Evolutionary conservation across 2,797 vertebrate species (phyloP), one percentile per base, ranked within the genome.

Genomic region (Hippoglossus hippoglossus): DNA sequence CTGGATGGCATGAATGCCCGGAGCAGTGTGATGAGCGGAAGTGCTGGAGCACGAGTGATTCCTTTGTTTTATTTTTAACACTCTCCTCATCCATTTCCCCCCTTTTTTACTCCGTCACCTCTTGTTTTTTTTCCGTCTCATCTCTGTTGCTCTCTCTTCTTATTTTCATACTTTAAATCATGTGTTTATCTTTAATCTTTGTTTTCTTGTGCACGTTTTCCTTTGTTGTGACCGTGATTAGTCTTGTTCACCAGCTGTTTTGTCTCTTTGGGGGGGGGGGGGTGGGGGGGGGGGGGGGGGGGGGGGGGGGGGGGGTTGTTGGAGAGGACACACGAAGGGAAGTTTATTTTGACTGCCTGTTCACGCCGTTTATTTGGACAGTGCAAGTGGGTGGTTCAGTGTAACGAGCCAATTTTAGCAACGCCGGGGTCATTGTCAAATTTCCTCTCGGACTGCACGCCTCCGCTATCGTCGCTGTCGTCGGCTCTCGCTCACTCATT

Each of bases 61-160:
- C 81, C 82, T 93, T 93, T 92, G 90, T 94, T 92, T 94, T 93
- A 93, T 94, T 94, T 95, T 93, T 90, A 94, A 93, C 88, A 74
- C 63, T 66, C 54, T 46, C 22, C 63, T 84, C 80, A 80, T 81
- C 74, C 75, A 63, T 75, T 79, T 71, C 78, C 74, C 63, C 63
- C 31, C 19, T 60, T 80, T 60, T 80, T 78, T 78, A 55, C 72
- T 63, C 68, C 9, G n/a, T 79, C 73, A 61, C 72, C 62, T 50
- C 66, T 69, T n/a, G 39, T 25, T 57, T 59, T 55, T 56, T 55
- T 69, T 71, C 63, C 55, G 50, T 41, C 55, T 49, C 70, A 22
- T 71, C 75, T 55, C 56, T 56, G 61, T 83, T 74, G 57, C 58
- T 28, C 46, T 58, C 71, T 71, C 56, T 28, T 57, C 7, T 11